phyloP scores from a whole-genome alignment of 2,888 invertebrate species.

The Drosophila affinis region DNA sequence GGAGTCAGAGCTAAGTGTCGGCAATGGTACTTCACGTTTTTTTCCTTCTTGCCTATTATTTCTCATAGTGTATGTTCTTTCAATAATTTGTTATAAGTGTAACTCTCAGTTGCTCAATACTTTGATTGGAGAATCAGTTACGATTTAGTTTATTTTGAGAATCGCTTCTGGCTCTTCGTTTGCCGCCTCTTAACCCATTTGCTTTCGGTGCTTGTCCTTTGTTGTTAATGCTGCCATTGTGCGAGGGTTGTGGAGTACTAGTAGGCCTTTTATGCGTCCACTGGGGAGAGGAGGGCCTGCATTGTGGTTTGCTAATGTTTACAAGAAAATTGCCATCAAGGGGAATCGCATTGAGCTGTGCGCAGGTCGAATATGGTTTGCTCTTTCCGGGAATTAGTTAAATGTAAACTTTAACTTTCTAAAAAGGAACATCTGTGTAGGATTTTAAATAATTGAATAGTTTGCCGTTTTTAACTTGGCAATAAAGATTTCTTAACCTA shows the following conservation, averaged over 20 bases:
- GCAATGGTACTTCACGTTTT: not conserved
- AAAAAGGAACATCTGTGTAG: no score
- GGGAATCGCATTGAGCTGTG: not conserved
- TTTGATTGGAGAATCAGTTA: constrained; percentile 67
- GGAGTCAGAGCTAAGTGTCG: not conserved
- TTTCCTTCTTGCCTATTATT: not conserved
- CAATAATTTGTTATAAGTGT: not conserved
- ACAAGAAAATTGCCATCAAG: constrained; percentile 59
- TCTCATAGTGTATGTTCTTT: not conserved
- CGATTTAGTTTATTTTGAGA: constrained; percentile 22
- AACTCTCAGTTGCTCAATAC: constrained; percentile 5
- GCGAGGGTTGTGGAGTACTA: constrained; percentile 10
- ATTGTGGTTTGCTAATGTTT: constrained; percentile 58
- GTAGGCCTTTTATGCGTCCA: constrained; percentile 55
- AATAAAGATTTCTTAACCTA: no score
- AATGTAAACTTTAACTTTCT: not conserved
- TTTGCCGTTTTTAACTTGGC: no score
- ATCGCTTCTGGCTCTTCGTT: constrained; percentile 3
- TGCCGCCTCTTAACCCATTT: constrained; percentile 57
- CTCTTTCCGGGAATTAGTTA: not conserved
- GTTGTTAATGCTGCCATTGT: constrained; percentile 46
- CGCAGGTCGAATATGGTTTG: not conserved
- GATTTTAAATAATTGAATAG: no score
- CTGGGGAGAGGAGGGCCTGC: constrained; percentile 34
- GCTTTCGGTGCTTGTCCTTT: constrained; percentile 14